These are phyloP conservation scores for Phymastichus coffea DNA, from an alignment of 1,140 invertebrate species.

Conservation along the genomic window DNA sequence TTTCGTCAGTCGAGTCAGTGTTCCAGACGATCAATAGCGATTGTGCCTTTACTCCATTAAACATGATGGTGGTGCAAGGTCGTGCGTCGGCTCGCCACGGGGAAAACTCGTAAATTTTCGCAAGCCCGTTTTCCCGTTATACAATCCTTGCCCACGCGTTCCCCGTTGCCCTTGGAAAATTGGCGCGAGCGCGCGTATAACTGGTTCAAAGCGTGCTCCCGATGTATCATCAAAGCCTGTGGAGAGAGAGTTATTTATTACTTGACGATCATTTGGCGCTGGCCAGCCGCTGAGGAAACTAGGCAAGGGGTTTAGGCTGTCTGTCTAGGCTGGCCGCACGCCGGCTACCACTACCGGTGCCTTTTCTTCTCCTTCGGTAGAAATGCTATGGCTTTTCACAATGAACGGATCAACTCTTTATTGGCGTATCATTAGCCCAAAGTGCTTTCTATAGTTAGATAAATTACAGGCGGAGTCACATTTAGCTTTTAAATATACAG, in stretches of 20 bases:
- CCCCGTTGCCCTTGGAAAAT: neutral
- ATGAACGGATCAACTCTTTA: slow-evolving; percentile 31
- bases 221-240: neutral
- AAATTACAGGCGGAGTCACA: too few species aligned
- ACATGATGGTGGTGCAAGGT: too few species aligned
- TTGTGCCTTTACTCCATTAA: too few species aligned
- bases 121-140: slow-evolving; percentile 14
- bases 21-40: too few species aligned
- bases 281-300: neutral
- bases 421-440: slow-evolving; percentile 31
- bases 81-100: neutral
- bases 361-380: neutral
- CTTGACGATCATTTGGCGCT: neutral
- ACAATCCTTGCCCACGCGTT: slow-evolving; percentile 10
- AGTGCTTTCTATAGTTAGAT: too few species aligned
- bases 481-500: too few species aligned
- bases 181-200: neutral
- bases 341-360: neutral
- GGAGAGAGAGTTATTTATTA: neutral
- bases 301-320: neutral
- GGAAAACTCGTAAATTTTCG: slow-evolving; percentile 24
- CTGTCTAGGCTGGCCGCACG: slow-evolving; percentile 4
- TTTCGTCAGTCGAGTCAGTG: too few species aligned
- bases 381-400: slow-evolving; percentile 7
- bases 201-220: neutral